Base-by-base conservation (phyloP, 1,140 invertebrate genomes). In the Asobara japonica region DNA sequence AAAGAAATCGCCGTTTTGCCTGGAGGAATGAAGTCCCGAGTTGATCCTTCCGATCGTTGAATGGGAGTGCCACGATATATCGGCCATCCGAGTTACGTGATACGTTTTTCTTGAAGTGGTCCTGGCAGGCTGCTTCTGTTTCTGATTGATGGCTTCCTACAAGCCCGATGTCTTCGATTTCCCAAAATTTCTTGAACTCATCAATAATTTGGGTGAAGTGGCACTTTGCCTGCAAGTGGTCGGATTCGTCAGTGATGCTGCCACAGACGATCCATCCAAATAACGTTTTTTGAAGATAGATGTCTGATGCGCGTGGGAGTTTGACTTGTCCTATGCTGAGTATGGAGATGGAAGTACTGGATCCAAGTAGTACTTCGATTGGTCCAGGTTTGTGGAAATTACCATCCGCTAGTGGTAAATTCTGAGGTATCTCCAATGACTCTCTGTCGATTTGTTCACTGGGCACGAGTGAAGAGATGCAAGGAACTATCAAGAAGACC, bases 51-150 rank as follows among this genome's bases (percentile, higher is more conserved):
- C 71, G 27, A 0, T 76, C 48, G 66, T 81, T 82, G 18, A 83
- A 78, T 6, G 76, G 79, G 16, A 82, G 64, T 29, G 18, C 41
- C 0, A 83, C 78, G 10, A 71, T 31, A 30, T 79, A 81, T 36
- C 74, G 30, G 18, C 80, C 80, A 7, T 77, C 51, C 16, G 18
- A 13, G 56, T 75, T 61, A 6, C 78, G 73, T 20, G n/a, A 65
- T 8, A 70, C 70, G 67, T 66, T 74, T 68, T 77, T 65, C 10
- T 38, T 22, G 65, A 77, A 82, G 36, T 78, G 67, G 48, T 74
- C 27, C 71, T 81, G 75, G 56, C 78, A 79, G 38, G 13, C 10
- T 30, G 20, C 36, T 60, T 80, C 78, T 16, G 78, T 77, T 2
- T 60, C 16, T 0, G 72, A 56, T 18, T 25, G 10, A 6, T 25